phyloP scores from a whole-genome alignment of 2,888 invertebrate species.

The Xestia ashworthii region DNA sequence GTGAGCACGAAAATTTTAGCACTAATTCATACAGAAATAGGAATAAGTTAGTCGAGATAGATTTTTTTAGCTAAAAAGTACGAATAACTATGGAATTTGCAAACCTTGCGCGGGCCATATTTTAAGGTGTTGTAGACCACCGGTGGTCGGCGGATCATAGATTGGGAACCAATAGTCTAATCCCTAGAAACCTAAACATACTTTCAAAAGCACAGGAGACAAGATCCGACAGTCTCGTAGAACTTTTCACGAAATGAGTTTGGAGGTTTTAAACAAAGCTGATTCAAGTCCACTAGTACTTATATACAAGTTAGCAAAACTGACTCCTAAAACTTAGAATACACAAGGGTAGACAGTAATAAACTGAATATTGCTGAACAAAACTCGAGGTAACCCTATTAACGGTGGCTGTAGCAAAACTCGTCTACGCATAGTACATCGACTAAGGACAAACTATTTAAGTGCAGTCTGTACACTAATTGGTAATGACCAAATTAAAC shows the following conservation, averaged over 20 bases:
- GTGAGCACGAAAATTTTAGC: no score
- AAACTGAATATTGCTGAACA: constrained; percentile 2
- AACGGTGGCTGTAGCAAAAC: constrained; percentile 26
- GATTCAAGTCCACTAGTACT: background rate
- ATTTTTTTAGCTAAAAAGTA: no score
- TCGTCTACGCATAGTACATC: constrained; percentile 54
- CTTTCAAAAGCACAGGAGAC: no score
- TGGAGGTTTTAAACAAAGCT: background rate
- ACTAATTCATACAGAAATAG: no score
- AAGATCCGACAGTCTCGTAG: background rate
- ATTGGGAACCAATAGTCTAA: no score
- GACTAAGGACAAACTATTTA: constrained; percentile 73
- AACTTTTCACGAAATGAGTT: background rate
- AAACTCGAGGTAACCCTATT: constrained; percentile 47
- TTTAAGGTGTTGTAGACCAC: no score
- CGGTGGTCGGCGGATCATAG: no score
- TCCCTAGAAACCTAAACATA: no score
- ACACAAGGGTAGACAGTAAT: background rate
- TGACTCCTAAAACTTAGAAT: background rate
- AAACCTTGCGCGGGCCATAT: no score
- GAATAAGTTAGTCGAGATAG: no score
- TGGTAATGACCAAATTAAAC: constrained; percentile 71
- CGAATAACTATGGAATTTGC: no score
- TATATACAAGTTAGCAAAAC: background rate
- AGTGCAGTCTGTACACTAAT: constrained; percentile 69